These are phyloP conservation scores for Microplitis deprimator DNA, from an alignment of 2,888 invertebrate species.

Conservation along the genomic window DNA sequence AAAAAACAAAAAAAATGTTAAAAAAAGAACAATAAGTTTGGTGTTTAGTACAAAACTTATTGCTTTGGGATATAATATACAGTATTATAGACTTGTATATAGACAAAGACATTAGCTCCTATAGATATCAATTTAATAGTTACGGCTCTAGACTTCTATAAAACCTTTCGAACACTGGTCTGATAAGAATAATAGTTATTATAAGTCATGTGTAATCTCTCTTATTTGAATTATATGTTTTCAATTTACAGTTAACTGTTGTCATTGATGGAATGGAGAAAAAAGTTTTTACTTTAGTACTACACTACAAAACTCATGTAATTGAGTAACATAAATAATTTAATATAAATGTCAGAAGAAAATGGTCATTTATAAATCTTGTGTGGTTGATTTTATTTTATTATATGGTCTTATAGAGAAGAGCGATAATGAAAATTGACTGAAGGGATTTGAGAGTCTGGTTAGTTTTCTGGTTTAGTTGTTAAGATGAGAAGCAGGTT, in stretches of 20 bases:
- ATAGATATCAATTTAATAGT: neutral
- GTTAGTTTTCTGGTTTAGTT: neutral
- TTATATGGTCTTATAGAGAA: neutral
- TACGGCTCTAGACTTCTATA: neutral
- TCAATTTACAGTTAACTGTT: neutral
- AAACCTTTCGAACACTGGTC: neutral
- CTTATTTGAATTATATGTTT: neutral
- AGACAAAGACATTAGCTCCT: neutral
- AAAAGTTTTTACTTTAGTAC: neutral
- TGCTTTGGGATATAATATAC: neutral
- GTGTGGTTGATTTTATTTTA: neutral
- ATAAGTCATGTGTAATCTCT: neutral
- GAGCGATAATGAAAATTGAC: neutral
- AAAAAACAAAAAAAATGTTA: neutral
- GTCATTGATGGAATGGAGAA: neutral
- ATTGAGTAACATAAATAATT: neutral
- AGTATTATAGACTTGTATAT: neutral
- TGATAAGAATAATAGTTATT: neutral
- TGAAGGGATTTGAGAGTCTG: neutral
- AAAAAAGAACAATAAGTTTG: neutral
- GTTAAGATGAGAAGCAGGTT: neutral
- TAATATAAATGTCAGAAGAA: neutral
- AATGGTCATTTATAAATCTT: neutral
- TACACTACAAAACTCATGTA: neutral
- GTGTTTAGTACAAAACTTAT: neutral